These are phyloP conservation scores for Piprites chloris DNA, from an alignment of 2,113 vertebrate genomes.

Conservation along the genomic window DNA sequence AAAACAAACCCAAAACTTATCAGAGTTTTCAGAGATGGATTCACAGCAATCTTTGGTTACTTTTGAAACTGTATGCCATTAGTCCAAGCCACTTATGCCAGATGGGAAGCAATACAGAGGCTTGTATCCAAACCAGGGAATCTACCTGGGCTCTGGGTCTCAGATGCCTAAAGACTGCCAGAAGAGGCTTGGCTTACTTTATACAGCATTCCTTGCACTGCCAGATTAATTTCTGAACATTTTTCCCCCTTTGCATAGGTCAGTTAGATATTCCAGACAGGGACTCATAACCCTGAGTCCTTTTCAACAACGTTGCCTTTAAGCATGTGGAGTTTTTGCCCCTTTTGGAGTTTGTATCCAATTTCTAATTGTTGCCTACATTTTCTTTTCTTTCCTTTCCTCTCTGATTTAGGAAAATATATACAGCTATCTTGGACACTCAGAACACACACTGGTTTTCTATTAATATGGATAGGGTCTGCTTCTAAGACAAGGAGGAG, in stretches of 20 bases:
- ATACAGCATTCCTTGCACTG: background rate
- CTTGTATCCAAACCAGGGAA: background rate
- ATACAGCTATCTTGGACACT: background rate
- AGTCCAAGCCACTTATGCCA: background rate
- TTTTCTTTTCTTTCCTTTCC: background rate
- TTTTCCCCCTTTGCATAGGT: background rate
- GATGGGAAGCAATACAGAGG: background rate
- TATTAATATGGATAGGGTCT: background rate
- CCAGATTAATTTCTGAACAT: background rate
- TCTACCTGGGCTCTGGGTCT: background rate
- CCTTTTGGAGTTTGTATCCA: background rate
- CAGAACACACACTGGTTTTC: background rate
- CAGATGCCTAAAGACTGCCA: background rate
- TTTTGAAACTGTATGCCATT: background rate
- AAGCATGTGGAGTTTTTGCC: background rate
- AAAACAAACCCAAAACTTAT: background rate
- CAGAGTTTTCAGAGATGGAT: background rate
- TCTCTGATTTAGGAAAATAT: background rate
- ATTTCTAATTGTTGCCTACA: background rate
- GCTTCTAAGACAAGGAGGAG: conserved; percentile 7
- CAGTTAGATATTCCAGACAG: background rate
- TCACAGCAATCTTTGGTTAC: background rate
- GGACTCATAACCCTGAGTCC: background rate
- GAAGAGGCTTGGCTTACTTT: background rate
- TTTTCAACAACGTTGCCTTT: background rate